Evolutionary conservation across 2,888 invertebrate species (phyloP), one percentile per base, ranked within the genome.

Genomic region (Pseudeuparius sepicola): DNA sequence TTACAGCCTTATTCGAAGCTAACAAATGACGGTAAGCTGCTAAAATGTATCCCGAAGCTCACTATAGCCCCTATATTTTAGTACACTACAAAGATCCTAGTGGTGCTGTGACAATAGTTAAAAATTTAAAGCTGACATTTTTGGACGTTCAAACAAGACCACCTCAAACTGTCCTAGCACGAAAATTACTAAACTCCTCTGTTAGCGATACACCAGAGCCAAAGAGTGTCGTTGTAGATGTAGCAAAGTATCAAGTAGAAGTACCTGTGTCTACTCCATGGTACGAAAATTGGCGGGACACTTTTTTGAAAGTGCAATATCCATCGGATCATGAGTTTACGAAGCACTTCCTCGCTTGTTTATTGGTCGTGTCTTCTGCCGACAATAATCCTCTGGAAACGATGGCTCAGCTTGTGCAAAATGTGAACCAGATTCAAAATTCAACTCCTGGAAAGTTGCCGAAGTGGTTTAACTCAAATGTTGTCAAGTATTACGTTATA

Each of bases 311-410:
- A 54, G 78, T 89, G 39, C 80, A 88, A 56, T 86, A 83, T 58
- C 86, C 87, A 11, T 82, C 85, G 3, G 96, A 97, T 56, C 96
- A 97, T 67, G 98, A 98, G 64, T 97, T 92, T 56, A 84, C 92
- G 0, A 85, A 86, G 54, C 89, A 90, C 61, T 83, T 84, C 54
- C 57, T 89, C 33, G 83, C 83, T 9, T 89, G 89, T 57, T 73
- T 88, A 52, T 71, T 88, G 50, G 78, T 84, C 9, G 70, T 78
- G 12, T 77, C 80, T 13, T 75, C 81, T 17, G 64, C 69, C 17
- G 85, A 85, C 59, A 72, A 76, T 1, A 77, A 78, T 66, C 84
- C 92, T 4, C 62, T 89, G 39, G 88, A 88, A 46, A 78, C 80
- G 43, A 81, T 94, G 48, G 78, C 81, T 53, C 71, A 75, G 45